Evolutionary conservation across 1,140 invertebrate genomes (phyloP), one percentile per base, ranked within the genome.

Genomic region (Akabosia matsudoensis): DNA sequence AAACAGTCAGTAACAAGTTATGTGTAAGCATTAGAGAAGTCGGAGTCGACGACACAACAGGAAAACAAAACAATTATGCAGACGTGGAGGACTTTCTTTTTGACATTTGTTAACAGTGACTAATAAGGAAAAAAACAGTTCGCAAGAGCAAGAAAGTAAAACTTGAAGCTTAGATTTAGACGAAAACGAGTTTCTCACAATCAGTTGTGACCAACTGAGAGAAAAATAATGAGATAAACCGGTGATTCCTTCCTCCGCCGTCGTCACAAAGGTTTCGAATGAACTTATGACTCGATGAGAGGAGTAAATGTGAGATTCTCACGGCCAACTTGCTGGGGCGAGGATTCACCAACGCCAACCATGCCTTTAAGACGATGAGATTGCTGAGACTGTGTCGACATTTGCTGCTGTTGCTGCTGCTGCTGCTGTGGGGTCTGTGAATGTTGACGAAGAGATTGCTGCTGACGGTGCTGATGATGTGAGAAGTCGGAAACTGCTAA

Each of bases 301-400:
- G 79, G 76, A 33, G 79, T 79, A 61, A 77, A 80, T 28, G 71
- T 80, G 73, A 80, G 77, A 70, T 74, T 70, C 51, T 80, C 77
- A 28, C 61, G 51, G 24, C 76, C 74, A 64, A 71, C 75, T 37
- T 76, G 76, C 13, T 64, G 45, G 26, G 74, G 77, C n/a, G 77
- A 67, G 45, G 70, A 72, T 72, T 72, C 33, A 18, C 70, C 70
- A 22, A 72, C 70, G 24, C 70, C 70, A 34, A 72, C 37, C 70
- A 72, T 45, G 7, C 7, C 24, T 28, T 72, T 72, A 14, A 72
- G 34, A 45, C 70, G 33, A 67, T 67, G 61, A 34, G 70, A 45
- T 51, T 72, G 70, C 70, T 72, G 70, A 72, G 70, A 13, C 45
- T 72, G 70, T 45, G 4, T 4, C 13, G 34, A 34, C 67, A 33